These are phyloP conservation scores for Phrynosoma blainvillii DNA, from an alignment of 2,113 vertebrate species.

Conservation along the genomic window DNA sequence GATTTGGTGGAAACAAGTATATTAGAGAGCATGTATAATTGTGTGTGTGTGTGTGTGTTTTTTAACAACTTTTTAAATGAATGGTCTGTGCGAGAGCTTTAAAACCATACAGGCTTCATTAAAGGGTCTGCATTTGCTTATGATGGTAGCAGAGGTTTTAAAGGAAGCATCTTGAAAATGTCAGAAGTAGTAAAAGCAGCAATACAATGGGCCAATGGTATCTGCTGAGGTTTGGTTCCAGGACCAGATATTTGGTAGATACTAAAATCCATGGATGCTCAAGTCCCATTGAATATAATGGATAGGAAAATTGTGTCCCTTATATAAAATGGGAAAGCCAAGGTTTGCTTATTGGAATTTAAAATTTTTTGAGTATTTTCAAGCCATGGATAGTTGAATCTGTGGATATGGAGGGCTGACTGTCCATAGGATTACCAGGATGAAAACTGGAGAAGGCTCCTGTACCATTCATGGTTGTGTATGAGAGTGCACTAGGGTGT, in stretches of 20 bases:
- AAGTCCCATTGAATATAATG: neutral
- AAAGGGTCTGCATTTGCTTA: neutral
- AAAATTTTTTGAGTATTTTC: neutral
- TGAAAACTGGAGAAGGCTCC: no score
- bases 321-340: no score
- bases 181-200: neutral
- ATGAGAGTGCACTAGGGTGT: no score
- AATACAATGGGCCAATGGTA: neutral
- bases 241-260: no score
- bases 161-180: neutral
- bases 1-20: constrained; percentile 41
- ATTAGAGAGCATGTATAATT: constrained; percentile 16
- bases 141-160: neutral
- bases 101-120: neutral
- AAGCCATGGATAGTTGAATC: no score
- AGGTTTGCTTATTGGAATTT: neutral
- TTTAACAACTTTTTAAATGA: no score
- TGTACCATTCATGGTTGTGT: no score
- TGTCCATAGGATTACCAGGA: no score
- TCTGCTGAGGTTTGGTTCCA: neutral
- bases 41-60: no score
- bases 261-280: neutral
- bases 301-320: no score
- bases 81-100: neutral
- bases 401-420: no score